Evolutionary conservation across 1,140 invertebrate genomes (phyloP).

Genomic region (Pogonomyrmex californicus): DNA sequence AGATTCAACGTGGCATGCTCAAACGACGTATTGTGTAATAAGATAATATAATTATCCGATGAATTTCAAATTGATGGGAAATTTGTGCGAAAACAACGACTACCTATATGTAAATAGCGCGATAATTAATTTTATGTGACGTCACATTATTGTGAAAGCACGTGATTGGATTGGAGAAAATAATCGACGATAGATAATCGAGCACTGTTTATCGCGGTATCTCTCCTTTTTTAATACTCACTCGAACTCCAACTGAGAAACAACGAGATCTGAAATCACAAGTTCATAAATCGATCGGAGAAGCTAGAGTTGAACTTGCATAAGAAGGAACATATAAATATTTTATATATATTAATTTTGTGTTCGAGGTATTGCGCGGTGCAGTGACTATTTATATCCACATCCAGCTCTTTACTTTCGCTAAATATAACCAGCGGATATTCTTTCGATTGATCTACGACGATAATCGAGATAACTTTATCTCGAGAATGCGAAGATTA

Average conservation of each 20-base stretch:
- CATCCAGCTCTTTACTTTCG: neutral
- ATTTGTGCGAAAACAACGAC: neutral
- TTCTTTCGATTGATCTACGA: too few species aligned
- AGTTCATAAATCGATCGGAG: neutral
- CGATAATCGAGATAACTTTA: neutral
- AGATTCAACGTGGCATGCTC: neutral
- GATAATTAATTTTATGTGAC: neutral
- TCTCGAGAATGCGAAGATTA: neutral
- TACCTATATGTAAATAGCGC: neutral
- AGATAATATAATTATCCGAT: neutral
- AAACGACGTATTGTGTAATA: neutral
- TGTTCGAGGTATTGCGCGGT: neutral
- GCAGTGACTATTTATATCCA: conserved; percentile 3
- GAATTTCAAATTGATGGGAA: neutral
- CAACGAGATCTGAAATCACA: neutral
- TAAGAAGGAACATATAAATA: neutral
- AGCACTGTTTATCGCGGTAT: neutral
- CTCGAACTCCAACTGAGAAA: neutral
- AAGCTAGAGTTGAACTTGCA: neutral
- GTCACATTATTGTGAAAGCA: neutral
- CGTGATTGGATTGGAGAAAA: neutral
- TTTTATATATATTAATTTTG: neutral
- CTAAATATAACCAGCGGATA: neutral
- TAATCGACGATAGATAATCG: conserved; percentile 1
- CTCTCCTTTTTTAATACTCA: neutral